A percentile compares a stretch with the other conserved stretches of the same genome.
Conservation (phyloP, 2,888 invertebrate genomes). For the Panzeria rudis region DNA sequence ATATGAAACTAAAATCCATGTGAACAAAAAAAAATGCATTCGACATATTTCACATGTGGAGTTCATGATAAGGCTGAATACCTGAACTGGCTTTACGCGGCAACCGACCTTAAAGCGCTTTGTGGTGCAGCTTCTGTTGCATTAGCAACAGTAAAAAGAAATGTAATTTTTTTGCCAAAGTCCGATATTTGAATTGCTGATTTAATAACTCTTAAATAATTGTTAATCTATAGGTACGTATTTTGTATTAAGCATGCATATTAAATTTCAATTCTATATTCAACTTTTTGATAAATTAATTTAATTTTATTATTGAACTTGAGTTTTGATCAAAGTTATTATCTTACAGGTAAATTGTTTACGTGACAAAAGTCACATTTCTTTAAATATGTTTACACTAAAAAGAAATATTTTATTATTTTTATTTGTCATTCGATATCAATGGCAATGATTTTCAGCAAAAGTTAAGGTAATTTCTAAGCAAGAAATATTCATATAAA, state of each 20-base stretch:
- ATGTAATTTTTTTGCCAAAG: no score
- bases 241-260: neutral
- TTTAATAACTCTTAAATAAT: no score
- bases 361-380: conserved; percentile 66
- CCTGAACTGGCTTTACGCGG: no score
- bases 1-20: no score
- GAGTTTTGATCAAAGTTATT: conserved; percentile 31
- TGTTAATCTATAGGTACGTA: neutral
- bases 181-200: no score
- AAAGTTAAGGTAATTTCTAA: conserved; percentile 10
- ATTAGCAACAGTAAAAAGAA: no score
- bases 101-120: no score
- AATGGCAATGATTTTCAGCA: conserved; percentile 44
- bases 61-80: no score
- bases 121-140: no score
- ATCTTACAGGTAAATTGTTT: conserved; percentile 56
- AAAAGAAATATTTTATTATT: conserved; percentile 23
- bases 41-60: no score
- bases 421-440: conserved; percentile 46
- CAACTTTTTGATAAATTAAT: neutral
- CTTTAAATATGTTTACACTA: conserved; percentile 42
- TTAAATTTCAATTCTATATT: neutral
- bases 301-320: conserved; percentile 48
- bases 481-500: neutral
- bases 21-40: no score